Evolutionary conservation across 2,888 invertebrate species (phyloP).

Genomic region (Tenthredo livida): DNA sequence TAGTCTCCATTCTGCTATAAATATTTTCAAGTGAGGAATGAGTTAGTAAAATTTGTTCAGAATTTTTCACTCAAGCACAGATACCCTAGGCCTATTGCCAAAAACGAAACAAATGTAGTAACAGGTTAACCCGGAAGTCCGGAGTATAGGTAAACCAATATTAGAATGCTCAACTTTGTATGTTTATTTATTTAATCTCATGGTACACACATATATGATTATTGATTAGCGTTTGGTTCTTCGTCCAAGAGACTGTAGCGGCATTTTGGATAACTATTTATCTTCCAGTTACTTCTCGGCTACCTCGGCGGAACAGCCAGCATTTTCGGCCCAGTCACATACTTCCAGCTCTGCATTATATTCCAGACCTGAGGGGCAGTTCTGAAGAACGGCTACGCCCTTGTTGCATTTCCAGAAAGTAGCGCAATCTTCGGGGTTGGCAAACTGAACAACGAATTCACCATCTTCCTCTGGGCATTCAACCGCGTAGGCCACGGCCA

Average conservation of each 20-base stretch:
- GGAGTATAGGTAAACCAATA: neutral
- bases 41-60: neutral
- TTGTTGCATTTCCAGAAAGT: constrained; percentile 65
- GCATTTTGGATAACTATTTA: neutral
- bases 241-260: neutral
- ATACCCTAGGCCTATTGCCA: neutral
- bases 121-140: neutral
- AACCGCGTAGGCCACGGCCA: constrained; percentile 52
- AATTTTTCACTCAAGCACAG: neutral
- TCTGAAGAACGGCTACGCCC: constrained; percentile 61
- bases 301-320: constrained; percentile 59
- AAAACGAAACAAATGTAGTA: neutral
- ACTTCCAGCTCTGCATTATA: constrained; percentile 63
- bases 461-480: constrained; percentile 57
- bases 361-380: constrained; percentile 66
- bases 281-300: neutral
- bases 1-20: neutral
- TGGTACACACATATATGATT: neutral
- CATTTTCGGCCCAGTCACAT: constrained; percentile 67
- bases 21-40: neutral
- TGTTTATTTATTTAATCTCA: neutral
- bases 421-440: constrained; percentile 65
- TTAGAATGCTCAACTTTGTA: neutral
- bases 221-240: neutral
- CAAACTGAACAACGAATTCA: constrained; percentile 61